Base-by-base conservation (phyloP, 2,888 invertebrate genomes). In the Luperina testacea region DNA sequence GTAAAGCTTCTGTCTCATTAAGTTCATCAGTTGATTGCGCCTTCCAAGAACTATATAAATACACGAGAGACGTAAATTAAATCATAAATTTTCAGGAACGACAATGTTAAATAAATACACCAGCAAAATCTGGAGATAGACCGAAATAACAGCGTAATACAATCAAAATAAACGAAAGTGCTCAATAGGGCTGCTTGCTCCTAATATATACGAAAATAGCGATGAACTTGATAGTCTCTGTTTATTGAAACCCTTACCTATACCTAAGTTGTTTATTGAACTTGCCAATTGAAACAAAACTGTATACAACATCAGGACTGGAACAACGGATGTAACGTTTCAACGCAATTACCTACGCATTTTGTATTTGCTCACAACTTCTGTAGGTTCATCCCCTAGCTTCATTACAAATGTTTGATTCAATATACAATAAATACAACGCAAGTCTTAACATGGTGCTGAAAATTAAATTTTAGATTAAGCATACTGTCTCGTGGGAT, bases 401-500 rank as follows among this genome's bases (percentile, higher is more conserved):
- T 74, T 71, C 53, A 75, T 73, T 78, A 78, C 80, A 72, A 77
- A 65, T 51, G 9, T 59, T 73, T 51, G n/a, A 76, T 77, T 77
- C 27, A 81, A 75, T 87, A 75, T 79, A 76, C 51, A 82, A 74
- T 63, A 76, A 76, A 71, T 27, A 86, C 45, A 83, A 83, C 75
- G 51, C 45, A 42, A 72, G 51, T 74, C 53, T 78, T 42, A 75
- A 71, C 64, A 79, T 61, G 67, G 61, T 42, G 42, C 24, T 75
- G 77, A 80, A 87, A 84, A 72, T 78, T 78, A 78, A 20, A 81
- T 73, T 85, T 90, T 85, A 84, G 85, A 89, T 90, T 87, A 87
- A 85, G 88, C 77, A 45, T 79, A 80, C 82, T 82, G 82, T 87
- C 87, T 80, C 83, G 27, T 67, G 87, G 89, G 89, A 90, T 90